Conservation (phyloP, 2,797 vertebrate species). For the Leptoclinus maculatus region DNA sequence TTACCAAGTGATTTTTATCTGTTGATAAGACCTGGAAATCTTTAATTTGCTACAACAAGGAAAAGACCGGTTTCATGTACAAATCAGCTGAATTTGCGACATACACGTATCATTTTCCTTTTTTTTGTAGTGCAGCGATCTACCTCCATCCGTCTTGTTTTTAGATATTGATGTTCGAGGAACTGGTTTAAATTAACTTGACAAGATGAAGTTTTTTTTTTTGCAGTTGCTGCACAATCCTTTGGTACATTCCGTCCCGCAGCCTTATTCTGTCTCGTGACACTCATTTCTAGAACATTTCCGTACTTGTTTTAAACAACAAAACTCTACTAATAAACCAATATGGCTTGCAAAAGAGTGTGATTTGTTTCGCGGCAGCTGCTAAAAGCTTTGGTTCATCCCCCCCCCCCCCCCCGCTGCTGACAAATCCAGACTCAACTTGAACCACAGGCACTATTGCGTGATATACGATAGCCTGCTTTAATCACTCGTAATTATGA, state of each 20-base stretch:
- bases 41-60: not conserved
- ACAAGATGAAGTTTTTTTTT: not conserved
- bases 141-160: not conserved
- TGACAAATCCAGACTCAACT: slow-evolving; percentile 35
- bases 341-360: slow-evolving; percentile 28
- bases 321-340: not conserved
- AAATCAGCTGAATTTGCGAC: not conserved
- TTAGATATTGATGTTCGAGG: rapidly evolving
- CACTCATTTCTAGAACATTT: not conserved
- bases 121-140: not conserved
- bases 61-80: rapidly evolving
- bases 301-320: not conserved
- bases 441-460: slow-evolving; percentile 25
- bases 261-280: not conserved
- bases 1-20: not conserved
- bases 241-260: not conserved
- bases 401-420: not conserved
- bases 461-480: slow-evolving; percentile 66
- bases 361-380: slow-evolving; percentile 31
- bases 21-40: not conserved
- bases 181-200: not conserved
- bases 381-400: slow-evolving; percentile 21
- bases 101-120: not conserved
- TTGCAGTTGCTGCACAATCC: not conserved
- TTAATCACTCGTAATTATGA: slow-evolving; percentile 69